Conservation (phyloP, 2,888 invertebrate species). For the Crematogaster levior region DNA sequence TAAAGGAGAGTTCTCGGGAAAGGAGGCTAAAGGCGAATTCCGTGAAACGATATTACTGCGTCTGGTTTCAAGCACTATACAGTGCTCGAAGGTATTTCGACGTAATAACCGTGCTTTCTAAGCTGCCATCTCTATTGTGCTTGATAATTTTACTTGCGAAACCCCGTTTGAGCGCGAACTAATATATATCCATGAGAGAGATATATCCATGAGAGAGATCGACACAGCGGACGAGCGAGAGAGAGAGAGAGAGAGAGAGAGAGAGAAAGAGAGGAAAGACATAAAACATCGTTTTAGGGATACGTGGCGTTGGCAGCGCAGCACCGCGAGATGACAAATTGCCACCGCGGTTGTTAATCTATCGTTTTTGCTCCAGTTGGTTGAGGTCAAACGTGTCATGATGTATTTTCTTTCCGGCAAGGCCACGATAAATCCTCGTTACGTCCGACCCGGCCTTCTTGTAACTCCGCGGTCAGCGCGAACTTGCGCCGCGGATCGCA, state of each 20-base stretch:
- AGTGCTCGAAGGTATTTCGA: neutral
- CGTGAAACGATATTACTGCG: constrained; percentile 33
- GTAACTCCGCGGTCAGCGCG: constrained; percentile 44
- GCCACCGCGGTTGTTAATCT: constrained; percentile 54
- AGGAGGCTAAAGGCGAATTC: constrained; percentile 22
- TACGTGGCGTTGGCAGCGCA: constrained; percentile 47
- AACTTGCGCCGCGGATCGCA: constrained; percentile 50
- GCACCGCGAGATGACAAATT: constrained; percentile 48
- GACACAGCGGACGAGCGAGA: neutral
- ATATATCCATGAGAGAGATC: constrained; percentile 1
- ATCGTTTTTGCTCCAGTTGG: constrained; percentile 44
- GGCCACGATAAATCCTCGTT: constrained; percentile 67
- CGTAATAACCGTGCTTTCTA: constrained; percentile 10
- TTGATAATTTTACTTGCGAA: constrained; percentile 35
- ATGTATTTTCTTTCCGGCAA: constrained; percentile 51
- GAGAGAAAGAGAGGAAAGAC: constrained; percentile 30
- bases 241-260: neutral
- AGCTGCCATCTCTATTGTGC: constrained; percentile 17
- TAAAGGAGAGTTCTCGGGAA: constrained; percentile 15
- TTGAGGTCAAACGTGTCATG: constrained; percentile 53
- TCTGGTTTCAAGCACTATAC: constrained; percentile 26
- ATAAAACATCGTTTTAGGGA: constrained; percentile 51
- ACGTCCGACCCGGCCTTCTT: constrained; percentile 48
- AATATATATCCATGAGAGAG: constrained; percentile 5
- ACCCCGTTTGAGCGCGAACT: constrained; percentile 23